Base-by-base conservation (phyloP, 2,797 vertebrate species). In the Malacoctenus gilli region DNA sequence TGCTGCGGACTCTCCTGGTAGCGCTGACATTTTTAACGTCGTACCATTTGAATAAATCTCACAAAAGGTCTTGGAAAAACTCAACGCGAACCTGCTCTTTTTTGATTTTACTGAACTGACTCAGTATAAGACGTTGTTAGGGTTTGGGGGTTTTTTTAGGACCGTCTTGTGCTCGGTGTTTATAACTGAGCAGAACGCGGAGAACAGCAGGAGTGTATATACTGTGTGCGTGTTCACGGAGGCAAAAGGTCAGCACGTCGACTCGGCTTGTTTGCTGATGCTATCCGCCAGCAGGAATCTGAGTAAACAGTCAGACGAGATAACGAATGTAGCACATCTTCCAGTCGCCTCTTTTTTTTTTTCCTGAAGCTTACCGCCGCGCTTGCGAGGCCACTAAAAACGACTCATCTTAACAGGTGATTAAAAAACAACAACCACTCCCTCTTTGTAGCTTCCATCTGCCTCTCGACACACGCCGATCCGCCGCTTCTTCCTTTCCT, bases 221-320 rank as follows among this genome's bases (percentile, higher is more conserved):
- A 35, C 53, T 60, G 52, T 47, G 44, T 47, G 55, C 68, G 52
- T 70, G 28, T 71, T 63, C 44, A 22, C 53, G 47, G 63, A 72
- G 67, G 69, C 57, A 72, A 74, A 70, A 77, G 85, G 78, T 85
- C 69, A 69, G 56, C 83, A 85, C 72, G 60, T 89, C 79, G 49
- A 74, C 85, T 2, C 58, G 63, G 80, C 68, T 76, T 90, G 87
- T 91, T 93, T 92, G 89, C 89, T 87, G 90, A 92, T 90, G 66
- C 64, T 87, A 92, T 92, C 92, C 79, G 64, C 39, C 54, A 84
- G 75, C 57, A 72, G 70, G 74, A 84, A 87, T 91, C 90, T 90
- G 85, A 76, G 75, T 91, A 92, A 91, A 92, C 91, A 91, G 39
- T 47, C 34, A 76, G 55, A 49, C 41, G 28, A 75, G 87, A 92